A percentile compares a stretch with the other conserved stretches of the same genome.
Evolutionary conservation across 2,797 vertebrate species (phyloP).

Genomic region (Hippopotamyrus pictus): DNA sequence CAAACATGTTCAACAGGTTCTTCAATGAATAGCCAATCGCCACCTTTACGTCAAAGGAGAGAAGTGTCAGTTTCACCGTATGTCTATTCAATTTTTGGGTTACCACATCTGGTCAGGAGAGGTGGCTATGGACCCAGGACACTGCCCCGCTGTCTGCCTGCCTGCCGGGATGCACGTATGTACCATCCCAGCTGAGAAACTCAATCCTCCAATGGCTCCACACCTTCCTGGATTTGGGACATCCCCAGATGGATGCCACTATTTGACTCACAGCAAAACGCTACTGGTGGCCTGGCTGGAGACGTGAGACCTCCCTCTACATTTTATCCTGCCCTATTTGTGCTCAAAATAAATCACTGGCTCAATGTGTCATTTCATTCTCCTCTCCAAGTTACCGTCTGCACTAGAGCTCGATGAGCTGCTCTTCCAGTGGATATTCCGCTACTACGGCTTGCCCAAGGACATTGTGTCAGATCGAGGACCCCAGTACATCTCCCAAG

Average conservation of each 20-base stretch:
- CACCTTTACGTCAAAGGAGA: background rate
- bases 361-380: background rate
- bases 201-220: no score
- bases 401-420: background rate
- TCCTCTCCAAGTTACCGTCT: background rate
- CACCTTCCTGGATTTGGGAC: background rate
- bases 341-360: background rate
- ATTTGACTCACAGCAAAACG: no score
- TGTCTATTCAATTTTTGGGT: background rate
- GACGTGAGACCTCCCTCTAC: background rate
- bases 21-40: background rate
- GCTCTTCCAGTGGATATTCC: background rate
- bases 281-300: no score
- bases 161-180: background rate
- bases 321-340: background rate
- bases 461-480: background rate
- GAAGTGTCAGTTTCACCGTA: background rate
- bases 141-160: background rate
- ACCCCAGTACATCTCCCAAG: background rate
- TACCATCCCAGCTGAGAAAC: background rate
- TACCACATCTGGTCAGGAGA: background rate
- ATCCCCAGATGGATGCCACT: background rate
- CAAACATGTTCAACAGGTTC: no score
- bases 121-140: background rate
- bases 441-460: background rate